These are phyloP conservation scores for Microchrysa polita DNA, from an alignment of 2,888 invertebrate species.

Conservation along the genomic window DNA sequence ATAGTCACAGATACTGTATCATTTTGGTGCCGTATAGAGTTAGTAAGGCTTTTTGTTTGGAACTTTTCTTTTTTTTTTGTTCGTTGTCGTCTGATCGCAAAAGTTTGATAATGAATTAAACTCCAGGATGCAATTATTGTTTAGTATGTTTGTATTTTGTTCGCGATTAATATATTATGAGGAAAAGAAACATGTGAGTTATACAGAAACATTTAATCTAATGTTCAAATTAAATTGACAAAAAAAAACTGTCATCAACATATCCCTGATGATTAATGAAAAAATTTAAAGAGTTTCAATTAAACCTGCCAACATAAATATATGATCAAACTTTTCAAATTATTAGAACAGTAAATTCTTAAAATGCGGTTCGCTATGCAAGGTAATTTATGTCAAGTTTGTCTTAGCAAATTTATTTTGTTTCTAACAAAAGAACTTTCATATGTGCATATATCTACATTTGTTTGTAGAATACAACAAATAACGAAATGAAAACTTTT, in stretches of 20 bases:
- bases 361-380: background rate
- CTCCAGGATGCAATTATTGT: conserved; percentile 2
- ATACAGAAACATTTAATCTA: background rate
- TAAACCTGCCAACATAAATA: too few relatives aligned
- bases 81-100: background rate
- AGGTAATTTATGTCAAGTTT: conserved; percentile 19
- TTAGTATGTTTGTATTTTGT: background rate
- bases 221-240: too few relatives aligned
- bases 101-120: conserved; percentile 23
- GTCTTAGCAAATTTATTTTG: too few relatives aligned
- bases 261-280: too few relatives aligned
- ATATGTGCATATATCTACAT: too few relatives aligned
- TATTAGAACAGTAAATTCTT: background rate
- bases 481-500: too few relatives aligned
- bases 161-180: background rate
- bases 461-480: too few relatives aligned
- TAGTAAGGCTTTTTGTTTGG: background rate
- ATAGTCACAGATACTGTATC: too few relatives aligned
- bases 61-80: background rate
- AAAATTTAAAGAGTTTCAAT: too few relatives aligned
- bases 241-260: too few relatives aligned
- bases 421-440: background rate
- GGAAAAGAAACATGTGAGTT: background rate
- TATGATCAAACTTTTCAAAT: background rate
- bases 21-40: too few relatives aligned